Percentiles rank a stretch among this genome's conserved stretches.
phyloP scores from a whole-genome alignment of 1,140 invertebrate genomes.

The Oscheius sp. region DNA sequence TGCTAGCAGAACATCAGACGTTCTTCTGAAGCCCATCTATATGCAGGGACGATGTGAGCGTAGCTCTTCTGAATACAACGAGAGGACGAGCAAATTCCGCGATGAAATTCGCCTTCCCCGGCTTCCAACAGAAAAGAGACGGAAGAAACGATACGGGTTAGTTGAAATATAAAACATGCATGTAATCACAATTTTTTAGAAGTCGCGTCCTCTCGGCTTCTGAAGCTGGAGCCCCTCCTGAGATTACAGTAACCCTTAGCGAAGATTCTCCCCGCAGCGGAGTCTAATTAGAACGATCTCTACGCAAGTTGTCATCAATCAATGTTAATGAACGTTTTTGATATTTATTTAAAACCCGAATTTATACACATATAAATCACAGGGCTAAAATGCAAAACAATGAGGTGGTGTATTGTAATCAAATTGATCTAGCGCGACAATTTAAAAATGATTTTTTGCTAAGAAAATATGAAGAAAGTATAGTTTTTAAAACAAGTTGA shows the following conservation, averaged over 20 bases:
- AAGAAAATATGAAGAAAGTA: too few species aligned
- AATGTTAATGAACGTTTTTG: too few species aligned
- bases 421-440: too few species aligned
- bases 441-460: too few species aligned
- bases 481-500: too few species aligned
- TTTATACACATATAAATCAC: too few species aligned
- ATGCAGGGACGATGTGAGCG: conserved; percentile 22
- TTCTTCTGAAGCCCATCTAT: conserved; percentile 38
- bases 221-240: conserved; percentile 16
- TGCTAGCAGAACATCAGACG: conserved; percentile 27
- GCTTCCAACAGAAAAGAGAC: conserved; percentile 25
- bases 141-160: conserved; percentile 25
- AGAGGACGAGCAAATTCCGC: conserved; percentile 30
- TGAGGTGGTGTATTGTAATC: too few species aligned
- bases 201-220: background rate
- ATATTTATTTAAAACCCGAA: too few species aligned
- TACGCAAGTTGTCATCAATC: too few species aligned
- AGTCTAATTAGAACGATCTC: too few species aligned
- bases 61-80: conserved; percentile 36
- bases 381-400: too few species aligned
- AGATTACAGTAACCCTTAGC: conserved; percentile 24
- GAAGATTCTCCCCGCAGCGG: background rate
- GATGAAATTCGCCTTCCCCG: conserved; percentile 21
- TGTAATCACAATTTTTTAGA: background rate
- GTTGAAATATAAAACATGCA: background rate